These are phyloP conservation scores for Abscondita cerata DNA, from an alignment of 2,888 invertebrate species.

Conservation along the genomic window DNA sequence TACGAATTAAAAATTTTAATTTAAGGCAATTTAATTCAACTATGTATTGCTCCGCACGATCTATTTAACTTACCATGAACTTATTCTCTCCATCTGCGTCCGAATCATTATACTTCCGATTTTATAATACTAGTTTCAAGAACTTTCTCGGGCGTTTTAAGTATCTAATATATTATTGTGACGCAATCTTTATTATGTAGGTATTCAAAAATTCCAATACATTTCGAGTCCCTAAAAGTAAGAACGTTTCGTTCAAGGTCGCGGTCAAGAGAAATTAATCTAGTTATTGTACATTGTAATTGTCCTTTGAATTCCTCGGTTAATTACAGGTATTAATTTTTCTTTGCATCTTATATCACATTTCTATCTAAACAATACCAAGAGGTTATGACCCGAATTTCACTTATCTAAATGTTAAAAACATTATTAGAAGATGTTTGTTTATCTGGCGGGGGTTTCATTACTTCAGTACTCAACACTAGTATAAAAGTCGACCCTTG, in stretches of 20 bases:
- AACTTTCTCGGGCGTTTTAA: too few species aligned
- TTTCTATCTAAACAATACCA: constrained; percentile 34
- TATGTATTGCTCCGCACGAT: background rate
- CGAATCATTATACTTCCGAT: too few species aligned
- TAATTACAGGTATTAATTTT: constrained; percentile 6
- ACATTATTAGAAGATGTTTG: constrained; percentile 49
- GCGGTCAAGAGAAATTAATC: constrained; percentile 6
- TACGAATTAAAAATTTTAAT: background rate
- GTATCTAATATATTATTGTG: too few species aligned
- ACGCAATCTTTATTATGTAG: background rate
- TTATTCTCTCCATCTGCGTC: background rate
- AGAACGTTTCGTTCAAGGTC: background rate
- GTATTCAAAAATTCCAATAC: background rate
- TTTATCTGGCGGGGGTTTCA: constrained; percentile 48
- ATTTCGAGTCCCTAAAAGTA: background rate
- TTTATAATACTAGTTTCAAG: too few species aligned
- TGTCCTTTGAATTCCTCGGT: background rate
- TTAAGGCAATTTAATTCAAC: background rate
- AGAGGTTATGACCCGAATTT: constrained; percentile 58
- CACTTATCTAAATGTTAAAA: constrained; percentile 56
- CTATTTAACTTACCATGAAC: background rate
- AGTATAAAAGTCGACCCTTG: constrained; percentile 51
- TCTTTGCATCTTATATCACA: constrained; percentile 22
- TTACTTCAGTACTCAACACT: constrained; percentile 44
- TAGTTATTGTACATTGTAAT: constrained; percentile 9